A percentile compares a stretch with the other conserved stretches of the same genome.
Evolutionary conservation across 2,888 invertebrate species (phyloP).

Genomic region (Xestobium rufovillosum): DNA sequence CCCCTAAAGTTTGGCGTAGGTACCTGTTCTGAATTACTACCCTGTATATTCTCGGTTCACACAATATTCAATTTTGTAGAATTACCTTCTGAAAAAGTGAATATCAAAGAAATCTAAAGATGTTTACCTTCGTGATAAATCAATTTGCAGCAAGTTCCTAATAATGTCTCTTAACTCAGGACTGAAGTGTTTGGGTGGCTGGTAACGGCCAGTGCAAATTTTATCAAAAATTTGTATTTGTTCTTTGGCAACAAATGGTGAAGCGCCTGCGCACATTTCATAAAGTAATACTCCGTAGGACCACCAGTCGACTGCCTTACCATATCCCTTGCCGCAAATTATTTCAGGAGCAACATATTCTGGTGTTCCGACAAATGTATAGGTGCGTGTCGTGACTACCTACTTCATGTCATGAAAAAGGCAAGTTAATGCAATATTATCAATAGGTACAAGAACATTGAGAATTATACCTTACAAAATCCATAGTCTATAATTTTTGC

Average conservation of each 20-base stretch:
- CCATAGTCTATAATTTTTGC: constrained; percentile 91
- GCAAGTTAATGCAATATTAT: too few species aligned
- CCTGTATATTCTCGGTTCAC: too few species aligned
- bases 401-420: too few species aligned
- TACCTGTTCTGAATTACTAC: too few species aligned
- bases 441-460: too few species aligned
- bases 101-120: too few species aligned
- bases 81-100: too few species aligned
- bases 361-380: constrained; percentile 92
- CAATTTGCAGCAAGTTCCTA: constrained; percentile 72
- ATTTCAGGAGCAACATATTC: constrained; percentile 93
- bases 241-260: constrained; percentile 86
- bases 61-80: too few species aligned
- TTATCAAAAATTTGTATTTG: constrained; percentile 92
- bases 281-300: constrained; percentile 80
- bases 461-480: constrained; percentile 79
- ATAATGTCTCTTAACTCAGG: constrained; percentile 76
- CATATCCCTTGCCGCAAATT: constrained; percentile 84
- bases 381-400: constrained; percentile 64
- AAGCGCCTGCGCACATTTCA: constrained; percentile 86
- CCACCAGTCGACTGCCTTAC: constrained; percentile 94
- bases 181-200: constrained; percentile 76
- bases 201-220: constrained; percentile 83
- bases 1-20: too few species aligned
- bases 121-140: constrained; percentile 66